Evolutionary conservation across 2,797 vertebrate species (phyloP), one percentile per base, ranked within the genome.

Genomic region (Selene dorsalis): DNA sequence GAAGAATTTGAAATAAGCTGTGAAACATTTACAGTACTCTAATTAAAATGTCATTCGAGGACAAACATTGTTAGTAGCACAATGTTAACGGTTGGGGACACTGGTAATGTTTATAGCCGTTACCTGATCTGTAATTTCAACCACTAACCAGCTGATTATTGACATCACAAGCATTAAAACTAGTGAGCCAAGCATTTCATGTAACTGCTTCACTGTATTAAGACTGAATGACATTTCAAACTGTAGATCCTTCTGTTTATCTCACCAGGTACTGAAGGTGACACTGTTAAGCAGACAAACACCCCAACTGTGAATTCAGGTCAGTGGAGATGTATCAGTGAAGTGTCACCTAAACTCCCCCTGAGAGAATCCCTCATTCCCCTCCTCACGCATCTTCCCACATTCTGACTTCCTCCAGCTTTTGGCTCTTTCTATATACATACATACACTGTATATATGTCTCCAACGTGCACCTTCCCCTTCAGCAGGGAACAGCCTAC

Each of bases 221-320:
- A 65, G 56, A 85, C 72, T 63, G 60, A 80, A 85, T 78, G 69
- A 70, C 66, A 73, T 59, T 67, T 60, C 32, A 72, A 16, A 32
- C 55, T 79, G 77, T 58, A 80, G 75, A 79, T 78, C 69, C 32
- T 35, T 73, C 58, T 30, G 73, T 82, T 87, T 78, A 72, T 67
- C 64, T 39, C 20, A 26, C 61, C 61, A 74, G 85, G 87, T 77
- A 82, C 73, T 93, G 91, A 94, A 94, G 91, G 94, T 94, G 94
- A 95, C 92, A 92, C 92, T 73, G 85, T 91, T 94, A 91, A 92
- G 90, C 85, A 91, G 93, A 94, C 93, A 89, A 91, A 90, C 81
- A 84, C 68, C 58, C 75, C 82, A 83, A 71, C 90, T 74, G 82
- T 88, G 90, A 92, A 93, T 93, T 88, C 86, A 92, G 91, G 91